Base-by-base conservation (phyloP, 2,113 vertebrate species). In the Anseranas semipalmata region DNA sequence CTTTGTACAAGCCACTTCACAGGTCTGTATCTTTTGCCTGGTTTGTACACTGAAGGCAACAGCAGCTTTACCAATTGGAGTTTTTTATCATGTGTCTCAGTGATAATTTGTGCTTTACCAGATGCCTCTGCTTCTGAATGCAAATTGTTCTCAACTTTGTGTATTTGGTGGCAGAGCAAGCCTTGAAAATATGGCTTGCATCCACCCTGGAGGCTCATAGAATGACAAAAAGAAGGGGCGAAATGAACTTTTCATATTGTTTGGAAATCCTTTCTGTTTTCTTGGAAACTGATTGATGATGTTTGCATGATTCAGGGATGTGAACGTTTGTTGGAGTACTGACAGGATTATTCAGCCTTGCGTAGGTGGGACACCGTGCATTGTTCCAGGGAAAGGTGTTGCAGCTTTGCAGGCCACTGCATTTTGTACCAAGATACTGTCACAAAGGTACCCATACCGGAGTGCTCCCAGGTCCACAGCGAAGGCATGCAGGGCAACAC, bases 71-170 rank as follows among this genome's bases (percentile, higher is more conserved):
- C 37, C 56, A 66, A 3, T 82, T 78, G 66, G 35, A 68, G 15
- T 65, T 76, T 90, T 90, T 82, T 87, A 28, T 82, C 45, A 33
- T 53, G 45, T 85, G 45, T 78, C 46, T 95, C 80, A 22, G 0
- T 71, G 72, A 87, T 93, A 95, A 92, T 92, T 93, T 92, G 73
- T 92, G 62, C 58, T 95, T 93, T 70, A 85, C 66, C 53, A 90
- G 70, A 76, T 93, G 84, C 35, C 39, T 79, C 80, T 56, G 70
- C 53, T 93, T 85, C 66, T 82, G 86, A 66, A 85, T 85, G 55
- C 78, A 76, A 90, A 92, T 82, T 84, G 73, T 70, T 82, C 80
- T 90, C 72, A 87, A 55, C 46, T 52, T 79, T 77, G 56, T 90
- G 48, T n/a, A 55, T 92, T 86, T 73, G 19, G 60, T 90, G 83